Evolutionary conservation across 2,888 invertebrate genomes (phyloP), one percentile per base, ranked within the genome.

Genomic region (Phalera bucephala): DNA sequence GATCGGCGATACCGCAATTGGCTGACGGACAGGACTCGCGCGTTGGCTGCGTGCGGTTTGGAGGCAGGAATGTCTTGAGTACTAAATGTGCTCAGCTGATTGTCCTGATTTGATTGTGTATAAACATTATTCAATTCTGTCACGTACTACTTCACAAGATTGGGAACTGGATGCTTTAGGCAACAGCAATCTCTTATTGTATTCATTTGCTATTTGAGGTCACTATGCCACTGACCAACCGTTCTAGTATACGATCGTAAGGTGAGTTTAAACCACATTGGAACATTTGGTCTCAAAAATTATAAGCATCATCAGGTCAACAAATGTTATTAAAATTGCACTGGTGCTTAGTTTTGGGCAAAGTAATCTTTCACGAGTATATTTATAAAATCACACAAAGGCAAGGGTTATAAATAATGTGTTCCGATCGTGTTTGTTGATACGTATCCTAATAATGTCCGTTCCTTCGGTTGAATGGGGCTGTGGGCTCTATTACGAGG

Each of bases 1-100:
- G 83, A 86, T 85, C 66, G 70, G 40, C 53, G 83, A 84, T 84
- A 86, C 72, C 70, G 71, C 80, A 71, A 66, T 73, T 66, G 69
- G 65, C 69, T 80, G 82, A 81, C 69, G 71, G 78, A 77, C 80
- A 77, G 71, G 72, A 66, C 72, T 78, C 64, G 70, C 68, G 70
- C 71, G 72, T 65, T 64, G 54, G 49, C 53, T 59, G 64, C 64
- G 63, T 69, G 70, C 52, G 61, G 72, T 77, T 76, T 73, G 70
- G 68, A 64, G 65, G 62, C 67, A 78, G 72, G 72, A 77, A 77
- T 80, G 74, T 68, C 64, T 65, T 64, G 53, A 60, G 64, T 59
- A 52, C 52, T 56, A 45, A 49, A 52, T 52, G 57, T 46, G 52
- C 50, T 55, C 47, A 53, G 58, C 39, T 62, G 72, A 74, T 75